These are phyloP conservation scores for Phenacoccus solenopsis DNA, from an alignment of 1,140 invertebrate genomes.

Conservation along the genomic window DNA sequence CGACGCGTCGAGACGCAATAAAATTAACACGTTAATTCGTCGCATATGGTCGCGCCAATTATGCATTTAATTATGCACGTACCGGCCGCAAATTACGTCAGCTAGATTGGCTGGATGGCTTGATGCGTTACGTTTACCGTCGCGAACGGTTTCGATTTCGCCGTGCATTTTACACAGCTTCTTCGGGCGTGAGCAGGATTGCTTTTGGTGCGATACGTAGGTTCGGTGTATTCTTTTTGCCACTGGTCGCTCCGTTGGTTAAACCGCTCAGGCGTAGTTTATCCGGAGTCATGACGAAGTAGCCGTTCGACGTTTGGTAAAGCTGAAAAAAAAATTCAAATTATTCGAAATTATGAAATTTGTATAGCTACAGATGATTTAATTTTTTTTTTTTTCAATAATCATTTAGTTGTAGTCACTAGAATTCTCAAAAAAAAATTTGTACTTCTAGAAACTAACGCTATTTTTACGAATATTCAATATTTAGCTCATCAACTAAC, in stretches of 20 bases:
- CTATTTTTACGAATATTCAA: too few species aligned
- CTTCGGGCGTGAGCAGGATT: conserved; percentile 70
- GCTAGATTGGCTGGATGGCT: conserved; percentile 77
- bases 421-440: too few species aligned
- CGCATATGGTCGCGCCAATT: not conserved
- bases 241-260: not conserved
- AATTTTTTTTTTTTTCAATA: too few species aligned
- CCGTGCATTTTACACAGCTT: conserved; percentile 68
- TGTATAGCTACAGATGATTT: too few species aligned
- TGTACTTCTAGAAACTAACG: too few species aligned
- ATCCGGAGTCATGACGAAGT: conserved; percentile 77
- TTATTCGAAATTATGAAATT: too few species aligned
- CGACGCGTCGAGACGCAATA: too few species aligned
- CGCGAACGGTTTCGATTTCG: conserved; percentile 66
- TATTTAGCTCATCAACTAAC: too few species aligned
- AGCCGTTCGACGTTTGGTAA: conserved; percentile 72
- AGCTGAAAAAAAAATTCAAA: too few species aligned
- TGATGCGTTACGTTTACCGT: conserved; percentile 70
- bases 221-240: not conserved
- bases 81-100: conserved; percentile 77
- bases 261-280: conserved; percentile 39
- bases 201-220: conserved; percentile 15
- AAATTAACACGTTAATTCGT: not conserved
- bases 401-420: too few species aligned
- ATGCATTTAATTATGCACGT: conserved; percentile 14